These are phyloP conservation scores for Escarpia spicata DNA, from an alignment of 2,888 invertebrate species.

Conservation along the genomic window DNA sequence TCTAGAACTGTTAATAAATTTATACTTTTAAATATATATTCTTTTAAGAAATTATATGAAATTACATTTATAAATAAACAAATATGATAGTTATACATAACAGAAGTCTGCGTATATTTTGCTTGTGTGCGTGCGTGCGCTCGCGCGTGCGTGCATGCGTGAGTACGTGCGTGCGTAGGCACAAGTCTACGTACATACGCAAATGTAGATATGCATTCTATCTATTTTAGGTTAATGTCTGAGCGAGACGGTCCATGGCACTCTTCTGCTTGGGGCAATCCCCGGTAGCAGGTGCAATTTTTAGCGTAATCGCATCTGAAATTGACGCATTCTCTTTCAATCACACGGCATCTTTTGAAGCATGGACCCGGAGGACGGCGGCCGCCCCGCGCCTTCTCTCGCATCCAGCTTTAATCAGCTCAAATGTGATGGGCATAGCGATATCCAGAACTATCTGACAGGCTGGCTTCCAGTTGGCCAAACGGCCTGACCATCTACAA, in stretches of 20 bases:
- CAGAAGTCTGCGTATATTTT: no score
- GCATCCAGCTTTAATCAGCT: background rate
- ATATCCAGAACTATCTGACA: background rate
- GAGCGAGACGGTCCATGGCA: no score
- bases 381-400: background rate
- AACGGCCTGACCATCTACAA: background rate
- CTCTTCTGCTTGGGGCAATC: background rate
- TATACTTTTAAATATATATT: no score
- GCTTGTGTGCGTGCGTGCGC: no score
- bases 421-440: background rate
- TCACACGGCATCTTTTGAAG: background rate
- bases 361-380: background rate
- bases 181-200: background rate
- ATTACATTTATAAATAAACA: no score
- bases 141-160: background rate
- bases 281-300: constrained; percentile 1
- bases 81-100: no score
- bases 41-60: no score
- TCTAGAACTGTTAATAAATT: no score
- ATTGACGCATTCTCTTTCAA: background rate
- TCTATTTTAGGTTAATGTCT: no score
- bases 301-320: background rate
- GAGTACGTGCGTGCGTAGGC: background rate
- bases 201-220: no score
- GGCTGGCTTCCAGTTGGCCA: background rate